Evolutionary conservation across 2,888 invertebrate species (phyloP).

Genomic region (Drepana falcataria): DNA sequence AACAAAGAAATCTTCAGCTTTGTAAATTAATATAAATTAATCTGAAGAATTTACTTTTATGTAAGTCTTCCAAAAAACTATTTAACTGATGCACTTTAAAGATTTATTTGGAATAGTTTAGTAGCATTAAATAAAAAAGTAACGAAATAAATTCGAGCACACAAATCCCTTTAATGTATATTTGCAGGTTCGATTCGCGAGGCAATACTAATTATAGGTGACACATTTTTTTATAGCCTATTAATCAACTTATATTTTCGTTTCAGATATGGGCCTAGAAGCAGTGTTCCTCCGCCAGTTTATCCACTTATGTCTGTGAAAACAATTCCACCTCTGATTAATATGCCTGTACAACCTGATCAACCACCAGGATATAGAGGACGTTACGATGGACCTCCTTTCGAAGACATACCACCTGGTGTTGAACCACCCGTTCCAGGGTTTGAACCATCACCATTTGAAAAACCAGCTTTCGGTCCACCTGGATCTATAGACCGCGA

Average conservation of each 20-base stretch:
- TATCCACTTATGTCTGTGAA: constrained; percentile 58
- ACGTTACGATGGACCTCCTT: constrained; percentile 65
- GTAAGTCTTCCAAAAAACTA: no score
- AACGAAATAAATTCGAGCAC: no score
- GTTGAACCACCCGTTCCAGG: constrained; percentile 82
- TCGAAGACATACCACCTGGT: constrained; percentile 80
- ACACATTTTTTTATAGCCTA: background rate
- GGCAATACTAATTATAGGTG: constrained; percentile 22
- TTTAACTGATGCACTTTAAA: no score
- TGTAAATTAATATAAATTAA: no score
- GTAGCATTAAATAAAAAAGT: no score
- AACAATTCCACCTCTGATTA: constrained; percentile 51
- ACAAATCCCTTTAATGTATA: background rate
- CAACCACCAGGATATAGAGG: constrained; percentile 59
- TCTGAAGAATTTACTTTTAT: no score
- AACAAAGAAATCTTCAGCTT: no score
- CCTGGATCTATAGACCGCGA: constrained; percentile 57
- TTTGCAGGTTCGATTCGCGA: constrained; percentile 42
- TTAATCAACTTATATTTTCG: constrained; percentile 14
- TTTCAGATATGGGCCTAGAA: constrained; percentile 68
- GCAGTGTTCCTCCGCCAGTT: constrained; percentile 47
- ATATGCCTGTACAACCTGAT: constrained; percentile 43
- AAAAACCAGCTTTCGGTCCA: constrained; percentile 63
- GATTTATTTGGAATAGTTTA: no score
- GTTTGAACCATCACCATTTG: constrained; percentile 78